A percentile compares a stretch with the other conserved stretches of the same genome.
These are phyloP conservation scores for Rhineura floridana DNA, from an alignment of 2,113 vertebrate species.

Conservation along the genomic window DNA sequence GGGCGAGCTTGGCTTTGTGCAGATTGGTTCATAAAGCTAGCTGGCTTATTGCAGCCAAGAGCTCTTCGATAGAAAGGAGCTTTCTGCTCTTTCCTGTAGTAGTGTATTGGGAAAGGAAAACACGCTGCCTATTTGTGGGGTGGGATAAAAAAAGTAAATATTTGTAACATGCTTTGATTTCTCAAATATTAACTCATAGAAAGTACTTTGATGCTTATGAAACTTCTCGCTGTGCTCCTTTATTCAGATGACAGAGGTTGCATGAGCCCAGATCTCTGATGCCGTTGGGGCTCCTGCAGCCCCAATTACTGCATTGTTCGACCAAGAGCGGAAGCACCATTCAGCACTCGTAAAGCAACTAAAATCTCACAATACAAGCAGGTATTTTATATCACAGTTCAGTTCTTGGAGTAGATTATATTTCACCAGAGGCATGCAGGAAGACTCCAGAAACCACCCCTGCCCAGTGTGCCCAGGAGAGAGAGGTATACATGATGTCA, in stretches of 20 bases:
- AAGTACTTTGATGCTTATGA: background rate
- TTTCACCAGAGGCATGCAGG: too few relatives aligned
- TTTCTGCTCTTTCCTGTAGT: background rate
- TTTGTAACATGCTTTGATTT: background rate
- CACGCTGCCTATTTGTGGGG: too few relatives aligned
- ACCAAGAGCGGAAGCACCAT: conserved; percentile 75
- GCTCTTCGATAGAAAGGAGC: background rate
- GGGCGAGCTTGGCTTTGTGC: background rate
- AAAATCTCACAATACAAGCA: conserved; percentile 73
- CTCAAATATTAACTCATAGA: background rate
- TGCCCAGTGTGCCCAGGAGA: background rate
- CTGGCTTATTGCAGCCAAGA: background rate
- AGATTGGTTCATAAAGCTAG: background rate
- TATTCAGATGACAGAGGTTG: conserved; percentile 86
- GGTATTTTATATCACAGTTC: conserved; percentile 71
- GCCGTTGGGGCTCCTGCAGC: conserved; percentile 66
- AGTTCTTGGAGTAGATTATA: background rate
- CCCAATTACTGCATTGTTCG: conserved; percentile 66
- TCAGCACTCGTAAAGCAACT: conserved; percentile 70
- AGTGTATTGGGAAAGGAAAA: background rate
- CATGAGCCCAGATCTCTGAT: conserved; percentile 77
- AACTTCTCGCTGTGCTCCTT: conserved; percentile 25
- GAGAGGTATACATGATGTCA: background rate
- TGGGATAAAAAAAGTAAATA: background rate
- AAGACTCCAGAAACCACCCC: too few relatives aligned